Conservation (phyloP, 2,797 vertebrate species). For the Artibeus lituratus region DNA sequence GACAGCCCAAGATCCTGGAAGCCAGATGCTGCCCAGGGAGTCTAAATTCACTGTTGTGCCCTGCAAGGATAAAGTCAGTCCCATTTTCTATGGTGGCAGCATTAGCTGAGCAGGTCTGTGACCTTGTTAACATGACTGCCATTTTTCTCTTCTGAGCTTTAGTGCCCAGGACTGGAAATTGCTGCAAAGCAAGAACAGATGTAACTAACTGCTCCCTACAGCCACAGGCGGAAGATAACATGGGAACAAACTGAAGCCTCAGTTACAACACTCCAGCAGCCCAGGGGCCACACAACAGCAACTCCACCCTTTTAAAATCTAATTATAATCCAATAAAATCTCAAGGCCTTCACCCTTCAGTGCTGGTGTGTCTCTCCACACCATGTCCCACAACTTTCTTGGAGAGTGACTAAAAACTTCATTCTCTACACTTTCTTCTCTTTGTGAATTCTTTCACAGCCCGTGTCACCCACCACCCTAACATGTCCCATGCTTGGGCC, state of each 20-base stretch:
- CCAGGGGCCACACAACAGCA: too few species aligned
- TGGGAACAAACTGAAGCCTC: background rate
- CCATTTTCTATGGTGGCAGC: background rate
- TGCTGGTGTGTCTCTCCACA: too few species aligned
- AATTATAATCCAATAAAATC: too few species aligned
- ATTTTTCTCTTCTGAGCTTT: background rate
- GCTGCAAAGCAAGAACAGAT: background rate
- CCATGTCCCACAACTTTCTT: too few species aligned
- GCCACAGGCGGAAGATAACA: background rate
- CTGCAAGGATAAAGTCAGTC: too few species aligned
- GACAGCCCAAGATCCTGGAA: background rate
- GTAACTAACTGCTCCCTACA: background rate
- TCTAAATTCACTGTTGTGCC: background rate
- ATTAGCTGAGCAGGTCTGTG: background rate
- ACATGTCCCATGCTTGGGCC: background rate
- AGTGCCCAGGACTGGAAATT: background rate
- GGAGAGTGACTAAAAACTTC: too few species aligned
- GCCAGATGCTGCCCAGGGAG: background rate
- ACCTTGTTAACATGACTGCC: background rate
- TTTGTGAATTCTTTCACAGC: too few species aligned
- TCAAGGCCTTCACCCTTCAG: too few species aligned
- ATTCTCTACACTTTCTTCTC: too few species aligned
- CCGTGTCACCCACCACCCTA: too few species aligned
- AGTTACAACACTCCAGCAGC: too few species aligned
- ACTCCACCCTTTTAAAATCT: too few species aligned